Evolutionary conservation across 2,888 invertebrate genomes (phyloP), one percentile per base, ranked within the genome.

Genomic region (Cepaea hortensis): DNA sequence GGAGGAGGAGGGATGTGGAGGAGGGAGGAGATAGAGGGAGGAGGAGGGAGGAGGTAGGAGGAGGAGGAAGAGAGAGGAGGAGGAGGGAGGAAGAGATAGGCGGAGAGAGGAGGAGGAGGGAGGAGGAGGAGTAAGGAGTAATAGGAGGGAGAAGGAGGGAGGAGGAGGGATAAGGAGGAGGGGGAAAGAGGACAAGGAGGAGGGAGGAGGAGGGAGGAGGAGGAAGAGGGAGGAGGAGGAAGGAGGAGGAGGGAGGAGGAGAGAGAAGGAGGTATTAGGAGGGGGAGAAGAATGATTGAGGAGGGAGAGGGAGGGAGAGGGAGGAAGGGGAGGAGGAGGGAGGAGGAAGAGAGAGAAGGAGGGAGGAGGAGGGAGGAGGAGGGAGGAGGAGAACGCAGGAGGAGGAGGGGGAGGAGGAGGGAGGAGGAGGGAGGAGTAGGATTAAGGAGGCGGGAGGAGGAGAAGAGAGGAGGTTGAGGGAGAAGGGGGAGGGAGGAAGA

Each of bases 51-150:
- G 35, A 35, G 35, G 35, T 1, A 35, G 72, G 48, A 35, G 55
- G n/a, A 50, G 70, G 48, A 65, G 70, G 50, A 82, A 50, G 55
- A 72, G 72, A 55, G 72, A 55, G 72, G 50, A 82, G 82, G 72
- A 70, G 50, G 55, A 73, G 55, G 62, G 65, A n/a, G n/a, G 18
- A 68, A 13, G 13, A 68, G 68, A 68, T 7, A 15, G 15, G 13
- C 6, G 13, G 15, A 18, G 18, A 68, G n/a, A n/a, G 13, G 3
- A 68, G 18, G n/a, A 68, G 13, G 68, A 18, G 18, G 13, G 13
- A 15, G n/a, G 13, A 68, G 15, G 13, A n/a, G n/a, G 68, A 68
- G 15, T 7, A 68, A 4, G 13, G 13, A 18, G 18, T 7, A n/a
- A 68, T 4, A 15, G 18, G 13, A 68, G 3, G 13, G 13, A 68